These are phyloP conservation scores for Protonemura montana DNA, from an alignment of 2,888 invertebrate genomes.

Conservation along the genomic window DNA sequence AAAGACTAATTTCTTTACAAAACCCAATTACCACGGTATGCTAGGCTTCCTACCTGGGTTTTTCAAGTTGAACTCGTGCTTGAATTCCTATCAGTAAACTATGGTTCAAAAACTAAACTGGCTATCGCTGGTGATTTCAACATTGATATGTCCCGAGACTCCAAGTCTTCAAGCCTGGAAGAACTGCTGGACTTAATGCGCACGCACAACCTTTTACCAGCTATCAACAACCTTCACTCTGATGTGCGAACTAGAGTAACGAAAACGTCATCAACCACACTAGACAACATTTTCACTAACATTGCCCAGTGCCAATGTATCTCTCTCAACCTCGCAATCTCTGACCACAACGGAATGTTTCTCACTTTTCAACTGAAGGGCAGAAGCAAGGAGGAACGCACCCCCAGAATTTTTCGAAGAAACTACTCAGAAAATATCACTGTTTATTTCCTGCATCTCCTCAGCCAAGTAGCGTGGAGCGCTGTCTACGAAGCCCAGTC, in stretches of 20 bases:
- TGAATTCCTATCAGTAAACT: not conserved
- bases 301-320: not conserved
- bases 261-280: not conserved
- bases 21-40: no score
- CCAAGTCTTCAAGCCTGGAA: not conserved
- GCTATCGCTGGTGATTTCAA: conserved; percentile 3
- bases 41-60: no score
- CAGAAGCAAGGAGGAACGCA: not conserved
- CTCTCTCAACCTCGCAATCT: not conserved
- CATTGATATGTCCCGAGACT: not conserved
- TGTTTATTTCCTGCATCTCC: not conserved
- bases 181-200: not conserved
- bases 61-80: conserved; percentile 7
- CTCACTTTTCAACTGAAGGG: not conserved
- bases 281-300: conserved; percentile 13
- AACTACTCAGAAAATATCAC: not conserved
- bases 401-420: not conserved
- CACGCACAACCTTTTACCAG: not conserved
- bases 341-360: not conserved
- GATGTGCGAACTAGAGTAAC: conserved; percentile 13
- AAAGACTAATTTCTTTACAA: no score
- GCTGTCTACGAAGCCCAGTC: not conserved
- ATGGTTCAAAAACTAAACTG: not conserved
- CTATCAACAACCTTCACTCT: not conserved
- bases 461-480: not conserved